Percentiles rank a stretch among this genome's conserved stretches.
Evolutionary conservation across 35 echinoderm and acorn worm species (phyloP).

Genomic region (Holothuria glaberrima): DNA sequence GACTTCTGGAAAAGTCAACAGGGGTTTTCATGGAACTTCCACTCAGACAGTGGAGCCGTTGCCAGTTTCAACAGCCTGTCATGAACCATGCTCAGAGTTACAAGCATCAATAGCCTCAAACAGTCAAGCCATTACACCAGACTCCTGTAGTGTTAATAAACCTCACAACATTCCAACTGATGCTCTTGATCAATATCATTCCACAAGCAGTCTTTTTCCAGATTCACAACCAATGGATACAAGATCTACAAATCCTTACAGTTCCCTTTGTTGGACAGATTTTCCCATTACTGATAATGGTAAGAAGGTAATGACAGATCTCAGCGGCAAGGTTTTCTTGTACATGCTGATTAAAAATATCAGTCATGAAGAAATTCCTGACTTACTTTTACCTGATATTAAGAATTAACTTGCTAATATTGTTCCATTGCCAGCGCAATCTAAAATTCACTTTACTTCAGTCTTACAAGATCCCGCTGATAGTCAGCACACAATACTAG

Average conservation of each 20-base stretch:
- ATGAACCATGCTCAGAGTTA: not conserved
- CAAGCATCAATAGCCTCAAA: not conserved
- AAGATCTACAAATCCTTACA: not conserved
- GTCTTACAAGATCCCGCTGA: slow-evolving; percentile 8
- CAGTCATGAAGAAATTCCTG: not conserved
- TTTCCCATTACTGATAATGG: not conserved
- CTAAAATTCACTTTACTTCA: slow-evolving; percentile 22
- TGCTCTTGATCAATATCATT: not conserved
- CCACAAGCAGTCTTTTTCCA: not conserved
- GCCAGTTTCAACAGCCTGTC: not conserved
- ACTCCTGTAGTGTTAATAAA: not conserved
- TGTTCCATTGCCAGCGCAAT: not conserved
- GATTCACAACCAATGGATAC: not conserved
- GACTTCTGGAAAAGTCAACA: not conserved
- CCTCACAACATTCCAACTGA: not conserved
- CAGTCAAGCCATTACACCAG: no score
- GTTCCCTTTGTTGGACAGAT: not conserved
- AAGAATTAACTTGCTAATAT: not conserved
- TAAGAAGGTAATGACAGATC: not conserved
- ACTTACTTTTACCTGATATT: not conserved
- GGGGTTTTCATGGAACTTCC: slow-evolving; percentile 61
- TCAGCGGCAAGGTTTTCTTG: not conserved
- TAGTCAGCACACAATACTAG: slow-evolving; percentile 8
- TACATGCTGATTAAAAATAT: slow-evolving; percentile 33
- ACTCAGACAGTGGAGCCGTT: slow-evolving; percentile 41